These are phyloP conservation scores for Harmothoe impar DNA, from an alignment of 2,888 invertebrate genomes.

Conservation along the genomic window DNA sequence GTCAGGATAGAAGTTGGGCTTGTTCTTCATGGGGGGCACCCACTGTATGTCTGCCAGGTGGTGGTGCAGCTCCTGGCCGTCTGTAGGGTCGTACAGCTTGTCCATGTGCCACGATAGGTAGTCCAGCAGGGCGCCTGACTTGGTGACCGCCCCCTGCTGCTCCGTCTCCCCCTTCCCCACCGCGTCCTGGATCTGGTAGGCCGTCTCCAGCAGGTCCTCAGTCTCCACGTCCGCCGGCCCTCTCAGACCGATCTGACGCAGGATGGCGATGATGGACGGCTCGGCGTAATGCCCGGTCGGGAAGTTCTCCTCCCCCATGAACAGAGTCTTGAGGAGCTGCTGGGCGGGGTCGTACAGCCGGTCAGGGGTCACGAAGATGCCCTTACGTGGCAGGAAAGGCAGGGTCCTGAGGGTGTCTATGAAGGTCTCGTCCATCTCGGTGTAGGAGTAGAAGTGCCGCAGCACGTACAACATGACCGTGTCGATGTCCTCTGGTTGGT, in stretches of 20 bases:
- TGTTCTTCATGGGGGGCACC: slow-evolving; percentile 66
- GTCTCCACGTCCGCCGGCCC: slow-evolving; percentile 70
- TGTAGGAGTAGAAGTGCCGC: slow-evolving; percentile 68
- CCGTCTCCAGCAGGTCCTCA: slow-evolving; percentile 71
- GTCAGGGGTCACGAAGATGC: slow-evolving; percentile 68
- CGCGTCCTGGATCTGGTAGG: slow-evolving; percentile 67
- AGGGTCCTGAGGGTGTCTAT: slow-evolving; percentile 66
- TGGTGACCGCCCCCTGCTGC: slow-evolving; percentile 62
- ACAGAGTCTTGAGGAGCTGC: slow-evolving; percentile 69
- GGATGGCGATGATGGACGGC: slow-evolving; percentile 69
- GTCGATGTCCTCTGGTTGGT: slow-evolving; percentile 69
- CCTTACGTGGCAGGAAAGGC: slow-evolving; percentile 71
- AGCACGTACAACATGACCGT: slow-evolving; percentile 71
- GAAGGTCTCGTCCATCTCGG: slow-evolving; percentile 66
- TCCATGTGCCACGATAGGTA: slow-evolving; percentile 67
- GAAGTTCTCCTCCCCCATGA: slow-evolving; percentile 73
- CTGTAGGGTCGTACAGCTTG: slow-evolving; percentile 64
- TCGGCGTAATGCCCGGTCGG: slow-evolving; percentile 70
- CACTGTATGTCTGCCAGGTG: slow-evolving; percentile 68
- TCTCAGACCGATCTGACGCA: slow-evolving; percentile 73
- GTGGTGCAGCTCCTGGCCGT: slow-evolving; percentile 65
- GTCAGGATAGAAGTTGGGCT: slow-evolving; percentile 68
- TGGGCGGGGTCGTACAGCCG: slow-evolving; percentile 73
- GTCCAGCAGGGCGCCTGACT: slow-evolving; percentile 70
- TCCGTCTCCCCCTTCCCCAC: slow-evolving; percentile 25